Evolutionary conservation across 2,888 invertebrate species (phyloP).

Genomic region (Drosophila macrospina): DNA sequence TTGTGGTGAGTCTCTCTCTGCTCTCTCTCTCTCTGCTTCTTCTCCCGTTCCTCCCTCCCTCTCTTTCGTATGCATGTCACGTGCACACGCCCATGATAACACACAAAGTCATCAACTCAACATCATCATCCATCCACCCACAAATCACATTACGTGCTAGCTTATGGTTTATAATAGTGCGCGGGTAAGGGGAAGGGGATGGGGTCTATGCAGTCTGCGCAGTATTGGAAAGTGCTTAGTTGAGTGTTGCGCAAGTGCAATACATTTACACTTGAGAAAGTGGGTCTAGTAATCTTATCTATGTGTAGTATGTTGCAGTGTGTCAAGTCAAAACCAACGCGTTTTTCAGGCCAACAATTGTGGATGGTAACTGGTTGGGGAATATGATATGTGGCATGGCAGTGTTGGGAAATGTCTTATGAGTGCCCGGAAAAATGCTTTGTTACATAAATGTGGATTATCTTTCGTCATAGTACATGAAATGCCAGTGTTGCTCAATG

Average conservation of each 20-base stretch:
- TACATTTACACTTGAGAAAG: slow-evolving; percentile 13
- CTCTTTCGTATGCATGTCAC: slow-evolving; percentile 26
- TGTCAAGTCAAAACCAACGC: slow-evolving; percentile 2
- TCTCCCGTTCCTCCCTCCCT: background rate
- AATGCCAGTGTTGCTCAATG: background rate
- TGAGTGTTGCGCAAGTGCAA: slow-evolving; percentile 16
- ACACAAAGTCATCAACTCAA: slow-evolving; percentile 13
- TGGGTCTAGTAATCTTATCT: slow-evolving; percentile 32
- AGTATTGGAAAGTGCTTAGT: slow-evolving; percentile 15
- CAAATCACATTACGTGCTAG: background rate
- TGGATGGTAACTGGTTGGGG: too few species aligned
- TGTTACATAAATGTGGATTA: background rate
- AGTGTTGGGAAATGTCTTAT: slow-evolving; percentile 3
- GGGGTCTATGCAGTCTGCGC: background rate
- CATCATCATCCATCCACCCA: slow-evolving; percentile 1
- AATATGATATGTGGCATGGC: too few species aligned
- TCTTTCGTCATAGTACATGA: too few species aligned
- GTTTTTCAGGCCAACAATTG: background rate
- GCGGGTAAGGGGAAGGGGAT: background rate
- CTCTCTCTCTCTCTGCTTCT: background rate
- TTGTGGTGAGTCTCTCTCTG: background rate
- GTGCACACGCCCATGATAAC: slow-evolving; percentile 28
- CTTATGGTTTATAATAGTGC: too few species aligned
- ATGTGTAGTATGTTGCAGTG: slow-evolving; percentile 7
- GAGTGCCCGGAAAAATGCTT: background rate